Conservation (phyloP, 2,797 vertebrate genomes). For the Denticeps clupeoides region DNA sequence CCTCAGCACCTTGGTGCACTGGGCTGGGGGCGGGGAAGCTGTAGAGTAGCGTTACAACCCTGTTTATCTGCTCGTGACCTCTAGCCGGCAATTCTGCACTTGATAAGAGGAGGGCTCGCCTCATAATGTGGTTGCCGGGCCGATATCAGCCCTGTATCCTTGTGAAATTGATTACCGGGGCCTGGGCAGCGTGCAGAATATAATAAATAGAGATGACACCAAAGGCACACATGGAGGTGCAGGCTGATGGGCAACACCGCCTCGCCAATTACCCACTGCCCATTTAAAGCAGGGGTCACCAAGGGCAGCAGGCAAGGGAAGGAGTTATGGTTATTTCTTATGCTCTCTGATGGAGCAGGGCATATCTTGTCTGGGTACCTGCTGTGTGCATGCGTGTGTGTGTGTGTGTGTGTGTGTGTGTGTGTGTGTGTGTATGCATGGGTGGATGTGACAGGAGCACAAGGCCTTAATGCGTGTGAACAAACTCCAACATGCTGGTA, state of each 20-base stretch:
- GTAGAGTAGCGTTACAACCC: slow-evolving; percentile 81
- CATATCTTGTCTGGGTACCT: slow-evolving; percentile 32
- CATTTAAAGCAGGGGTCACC: slow-evolving; percentile 67
- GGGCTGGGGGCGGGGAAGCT: slow-evolving; percentile 28
- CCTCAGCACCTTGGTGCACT: slow-evolving; percentile 44
- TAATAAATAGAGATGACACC: slow-evolving; percentile 91
- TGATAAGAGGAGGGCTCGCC: slow-evolving; percentile 84
- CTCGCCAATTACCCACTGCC: slow-evolving; percentile 68
- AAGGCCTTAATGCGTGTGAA: background rate
- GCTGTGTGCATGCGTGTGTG: slow-evolving; percentile 21
- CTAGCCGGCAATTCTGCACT: slow-evolving; percentile 96
- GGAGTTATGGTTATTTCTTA: slow-evolving; percentile 66
- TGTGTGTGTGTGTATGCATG: background rate
- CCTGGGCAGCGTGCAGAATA: slow-evolving; percentile 74
- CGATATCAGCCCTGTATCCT: slow-evolving; percentile 84
- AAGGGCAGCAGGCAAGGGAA: slow-evolving; percentile 53
- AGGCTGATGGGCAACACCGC: slow-evolving; percentile 62
- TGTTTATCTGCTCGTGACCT: slow-evolving; percentile 99
- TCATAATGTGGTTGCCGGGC: slow-evolving; percentile 74
- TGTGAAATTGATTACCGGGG: slow-evolving; percentile 84
- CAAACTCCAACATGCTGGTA: slow-evolving; percentile 15
- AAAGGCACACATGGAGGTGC: slow-evolving; percentile 57
- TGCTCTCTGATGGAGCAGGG: slow-evolving; percentile 48
- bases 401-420: slow-evolving; percentile 6
- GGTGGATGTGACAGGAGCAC: slow-evolving; percentile 4